Evolutionary conservation across 2,797 vertebrate genomes (phyloP).

Genomic region (Fistularia commersonii): DNA sequence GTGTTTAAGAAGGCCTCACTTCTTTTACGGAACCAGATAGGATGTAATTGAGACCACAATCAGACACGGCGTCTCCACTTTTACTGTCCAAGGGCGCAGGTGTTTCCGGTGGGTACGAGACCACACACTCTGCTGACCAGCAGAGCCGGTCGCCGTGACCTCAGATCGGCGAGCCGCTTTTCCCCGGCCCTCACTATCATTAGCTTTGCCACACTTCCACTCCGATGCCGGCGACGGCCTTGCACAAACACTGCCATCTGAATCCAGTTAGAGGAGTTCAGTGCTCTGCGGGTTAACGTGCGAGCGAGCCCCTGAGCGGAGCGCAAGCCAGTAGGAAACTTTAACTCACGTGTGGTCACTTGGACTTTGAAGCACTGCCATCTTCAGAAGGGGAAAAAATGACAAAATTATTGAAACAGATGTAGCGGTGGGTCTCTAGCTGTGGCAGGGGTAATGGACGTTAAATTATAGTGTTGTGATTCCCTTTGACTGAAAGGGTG

Average conservation of each 20-base stretch:
- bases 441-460: constrained; percentile 52
- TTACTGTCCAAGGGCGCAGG: constrained; percentile 62
- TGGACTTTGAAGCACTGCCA: constrained; percentile 61
- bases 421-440: constrained; percentile 62
- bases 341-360: constrained; percentile 73
- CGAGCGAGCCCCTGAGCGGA: constrained; percentile 41
- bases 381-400: constrained; percentile 57
- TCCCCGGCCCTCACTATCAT: constrained; percentile 67
- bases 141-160: constrained; percentile 53
- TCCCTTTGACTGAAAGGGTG: constrained; percentile 44
- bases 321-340: constrained; percentile 67
- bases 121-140: constrained; percentile 69
- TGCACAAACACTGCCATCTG: constrained; percentile 74
- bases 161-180: constrained; percentile 49
- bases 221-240: constrained; percentile 58
- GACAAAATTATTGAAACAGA: constrained; percentile 72
- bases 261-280: constrained; percentile 62
- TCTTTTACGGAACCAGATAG: constrained; percentile 31
- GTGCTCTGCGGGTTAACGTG: constrained; percentile 58
- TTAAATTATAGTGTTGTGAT: constrained; percentile 63
- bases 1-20: constrained; percentile 27
- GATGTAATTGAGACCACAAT: constrained; percentile 42
- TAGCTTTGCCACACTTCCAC: constrained; percentile 65
- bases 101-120: constrained; percentile 58
- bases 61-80: constrained; percentile 51